Evolutionary conservation across 2,888 invertebrate species (phyloP), one percentile per base, ranked within the genome.

Genomic region (Himalopsyche tibetana): DNA sequence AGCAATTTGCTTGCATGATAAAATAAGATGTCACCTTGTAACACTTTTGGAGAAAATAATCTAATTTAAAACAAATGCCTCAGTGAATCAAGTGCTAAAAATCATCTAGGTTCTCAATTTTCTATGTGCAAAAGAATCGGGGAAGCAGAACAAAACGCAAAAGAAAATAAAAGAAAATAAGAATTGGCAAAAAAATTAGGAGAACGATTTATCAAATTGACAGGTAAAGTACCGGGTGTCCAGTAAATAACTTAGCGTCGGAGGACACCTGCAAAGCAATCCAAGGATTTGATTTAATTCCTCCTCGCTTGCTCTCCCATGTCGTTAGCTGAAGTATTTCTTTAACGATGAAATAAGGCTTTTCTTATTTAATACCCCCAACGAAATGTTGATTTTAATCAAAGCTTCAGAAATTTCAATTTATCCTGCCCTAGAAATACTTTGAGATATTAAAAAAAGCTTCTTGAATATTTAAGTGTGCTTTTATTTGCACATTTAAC

Each of bases 161-260:
- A 40, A 55, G 82, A 55, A 63, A 19, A 63, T 79, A 55, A 80
- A 80, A 80, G 42, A 74, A 56, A 36, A 80, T 79, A 38, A 42
- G 82, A 85, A 85, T 82, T 82, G 85, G 82, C 82, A 85, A 85
- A 85, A n/a, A 85, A 85, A 85, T 82, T 82, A 82, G 51, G 82
- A 51, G 74, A 79, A 79, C 85, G 82, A 85, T 85, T 82, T 82
- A 85, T 85, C 85, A 85, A 85, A 85, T 82, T 85, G 85, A 82
- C 85, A 85, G 85, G 85, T 82, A 82, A 85, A 85, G 82, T 85
- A 85, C 82, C 79, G 82, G 79, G 79, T 85, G 82, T 85, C 85
- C 85, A 42, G 85, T 85, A 85, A 85, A 85, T 85, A 85, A 85
- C 85, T 85, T 85, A 74, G 55, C 55, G 85, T 82, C 82, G 28